Evolutionary conservation across 2,888 invertebrate genomes (phyloP), one percentile per base, ranked within the genome.

Genomic region (Eucera pruinosa): DNA sequence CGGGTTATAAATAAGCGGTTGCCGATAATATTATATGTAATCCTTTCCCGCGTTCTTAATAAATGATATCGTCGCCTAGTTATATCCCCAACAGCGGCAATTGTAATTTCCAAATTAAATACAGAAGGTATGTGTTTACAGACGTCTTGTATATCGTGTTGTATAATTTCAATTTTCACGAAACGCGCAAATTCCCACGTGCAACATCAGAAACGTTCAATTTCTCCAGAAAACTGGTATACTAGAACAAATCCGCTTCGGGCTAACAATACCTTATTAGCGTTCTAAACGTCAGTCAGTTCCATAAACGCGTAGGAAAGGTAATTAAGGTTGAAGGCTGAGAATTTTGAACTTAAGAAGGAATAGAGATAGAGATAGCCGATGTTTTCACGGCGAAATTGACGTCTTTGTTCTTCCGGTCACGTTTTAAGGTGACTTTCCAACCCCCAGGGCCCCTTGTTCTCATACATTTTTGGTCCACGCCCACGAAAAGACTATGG

Each of bases 401-500:
- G 39, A 69, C 43, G 65, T 60, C 73, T 62, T 87, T 87, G 74
- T 81, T 65, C 78, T 81, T 77, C 87, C 70, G 75, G 84, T 87
- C 87, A 87, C 87, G 87, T 87, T 79, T 80, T 61, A 65, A 70
- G 70, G 72, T 79, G 81, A 74, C 83, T 79, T 71, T 74, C 81
- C 77, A 71, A 70, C 77, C 76, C 81, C 62, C n/a, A 45, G 52
- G 72, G 72, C 36, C 67, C 69, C 65, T 70, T 58, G 70, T 71
- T 81, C 81, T 78, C 80, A 41, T 81, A 77, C 78, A 74, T 79
- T 77, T n/a, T 64, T 78, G 80, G 79, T 83, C 83, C 82, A 85
- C 87, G 87, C 82, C 85, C 84, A 79, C 72, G 55, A 78, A 82
- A 84, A 82, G 82, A 83, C 78, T 80, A 82, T 82, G 87, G 84